Evolutionary conservation across 2,797 vertebrate genomes (phyloP).

Genomic region (Decapterus maruadsi): DNA sequence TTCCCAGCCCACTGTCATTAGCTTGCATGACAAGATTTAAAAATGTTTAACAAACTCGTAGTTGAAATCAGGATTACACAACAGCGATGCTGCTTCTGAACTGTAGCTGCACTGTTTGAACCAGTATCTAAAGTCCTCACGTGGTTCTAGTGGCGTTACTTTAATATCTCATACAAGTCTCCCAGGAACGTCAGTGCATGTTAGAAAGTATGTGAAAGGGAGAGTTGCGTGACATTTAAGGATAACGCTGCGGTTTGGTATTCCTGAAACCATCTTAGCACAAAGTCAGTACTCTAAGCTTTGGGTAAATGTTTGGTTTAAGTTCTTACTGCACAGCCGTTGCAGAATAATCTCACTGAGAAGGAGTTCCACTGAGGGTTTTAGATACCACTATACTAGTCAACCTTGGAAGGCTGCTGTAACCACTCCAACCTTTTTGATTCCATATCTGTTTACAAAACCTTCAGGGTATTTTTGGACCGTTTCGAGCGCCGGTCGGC

Average conservation of each 20-base stretch:
- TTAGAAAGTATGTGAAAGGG: not conserved
- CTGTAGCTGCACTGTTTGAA: slow-evolving; percentile 15
- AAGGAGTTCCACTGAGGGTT: slow-evolving; percentile 11
- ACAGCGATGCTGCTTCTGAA: slow-evolving; percentile 16
- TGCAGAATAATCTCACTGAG: not conserved
- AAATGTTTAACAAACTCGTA: slow-evolving; percentile 4
- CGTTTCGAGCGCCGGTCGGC: not conserved
- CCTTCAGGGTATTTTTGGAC: slow-evolving; percentile 53
- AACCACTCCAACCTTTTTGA: slow-evolving; percentile 13
- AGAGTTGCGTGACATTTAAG: slow-evolving; percentile 5
- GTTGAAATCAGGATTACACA: slow-evolving; percentile 32
- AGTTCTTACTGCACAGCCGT: not conserved
- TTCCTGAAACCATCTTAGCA: slow-evolving; percentile 10
- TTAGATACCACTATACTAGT: slow-evolving; percentile 8
- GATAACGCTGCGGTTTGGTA: not conserved
- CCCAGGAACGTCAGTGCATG: slow-evolving; percentile 10
- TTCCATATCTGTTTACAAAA: slow-evolving; percentile 59
- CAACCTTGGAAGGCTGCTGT: slow-evolving; percentile 28
- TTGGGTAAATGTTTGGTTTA: not conserved
- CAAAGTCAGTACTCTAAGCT: slow-evolving; percentile 9
- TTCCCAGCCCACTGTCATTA: slow-evolving; percentile 10
- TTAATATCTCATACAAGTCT: slow-evolving; percentile 27
- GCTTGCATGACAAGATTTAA: slow-evolving; percentile 45
- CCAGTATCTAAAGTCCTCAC: slow-evolving; percentile 26
- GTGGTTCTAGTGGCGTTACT: not conserved